Conservation (phyloP, 2,888 invertebrate species). For the Poecilus cupreus region DNA sequence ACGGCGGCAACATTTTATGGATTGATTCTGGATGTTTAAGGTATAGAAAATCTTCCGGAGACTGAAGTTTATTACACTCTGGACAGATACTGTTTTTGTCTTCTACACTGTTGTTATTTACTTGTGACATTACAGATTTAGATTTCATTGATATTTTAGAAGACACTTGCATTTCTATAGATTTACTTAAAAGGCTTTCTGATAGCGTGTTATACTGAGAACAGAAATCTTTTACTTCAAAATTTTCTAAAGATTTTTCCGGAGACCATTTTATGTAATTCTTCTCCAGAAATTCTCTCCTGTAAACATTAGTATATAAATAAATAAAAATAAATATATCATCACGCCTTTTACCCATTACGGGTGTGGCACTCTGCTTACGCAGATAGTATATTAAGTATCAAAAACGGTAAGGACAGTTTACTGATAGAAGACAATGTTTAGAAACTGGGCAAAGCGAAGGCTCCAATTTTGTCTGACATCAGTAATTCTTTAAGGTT, state of each 20-base stretch:
- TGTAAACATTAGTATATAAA: background rate
- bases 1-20: conserved; percentile 26
- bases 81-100: background rate
- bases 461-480: too few species aligned
- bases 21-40: background rate
- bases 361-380: too few species aligned
- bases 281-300: background rate
- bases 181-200: background rate
- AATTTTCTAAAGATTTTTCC: background rate
- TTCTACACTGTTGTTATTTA: background rate
- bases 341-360: too few species aligned
- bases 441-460: too few species aligned
- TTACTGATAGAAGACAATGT: too few species aligned
- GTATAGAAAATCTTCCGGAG: background rate
- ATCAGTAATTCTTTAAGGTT: too few species aligned
- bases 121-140: background rate
- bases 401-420: too few species aligned
- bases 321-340: too few species aligned
- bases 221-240: background rate
- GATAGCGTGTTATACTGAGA: background rate
- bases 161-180: background rate
- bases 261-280: conserved; percentile 10
- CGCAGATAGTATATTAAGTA: too few species aligned
- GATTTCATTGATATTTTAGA: too few species aligned
- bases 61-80: background rate